Percentiles rank a stretch among this genome's conserved stretches.
Evolutionary conservation across 2,113 vertebrate species (phyloP).

Genomic region (Gobiocypris rarus): DNA sequence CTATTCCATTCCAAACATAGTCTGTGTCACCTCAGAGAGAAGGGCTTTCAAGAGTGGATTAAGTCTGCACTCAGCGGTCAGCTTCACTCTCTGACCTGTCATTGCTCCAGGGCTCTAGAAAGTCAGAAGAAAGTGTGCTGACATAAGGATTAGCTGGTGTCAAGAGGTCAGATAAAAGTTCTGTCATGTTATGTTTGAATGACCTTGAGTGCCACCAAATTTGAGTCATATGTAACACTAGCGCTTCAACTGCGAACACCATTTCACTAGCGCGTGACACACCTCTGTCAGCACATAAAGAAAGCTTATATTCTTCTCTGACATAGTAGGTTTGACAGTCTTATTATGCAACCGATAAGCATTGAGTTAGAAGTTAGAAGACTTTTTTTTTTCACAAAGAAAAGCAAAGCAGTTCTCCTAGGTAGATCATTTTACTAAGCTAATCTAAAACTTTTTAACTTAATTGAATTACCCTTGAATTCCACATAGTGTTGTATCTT

Average conservation of each 20-base stretch:
- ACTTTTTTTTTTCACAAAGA: neutral
- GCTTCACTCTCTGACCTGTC: constrained; percentile 24
- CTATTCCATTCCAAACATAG: neutral
- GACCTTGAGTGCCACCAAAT: constrained; percentile 51
- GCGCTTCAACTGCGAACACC: constrained; percentile 11
- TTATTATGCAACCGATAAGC: neutral
- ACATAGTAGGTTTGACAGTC: neutral
- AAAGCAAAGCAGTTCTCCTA: neutral
- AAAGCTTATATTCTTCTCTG: neutral
- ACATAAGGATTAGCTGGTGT: constrained; percentile 56
- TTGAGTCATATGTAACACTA: constrained; percentile 39
- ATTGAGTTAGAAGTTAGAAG: neutral
- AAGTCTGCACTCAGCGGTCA: neutral
- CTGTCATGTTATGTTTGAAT: constrained; percentile 50
- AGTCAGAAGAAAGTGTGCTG: constrained; percentile 48
- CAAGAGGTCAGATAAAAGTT: constrained; percentile 45
- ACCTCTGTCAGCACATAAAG: constrained; percentile 17
- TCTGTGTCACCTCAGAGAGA: neutral
- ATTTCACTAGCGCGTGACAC: constrained; percentile 22
- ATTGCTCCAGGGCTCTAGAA: constrained; percentile 18
- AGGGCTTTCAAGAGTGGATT: neutral
- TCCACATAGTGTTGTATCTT: constrained; percentile 25
- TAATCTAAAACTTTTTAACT: constrained; percentile 16
- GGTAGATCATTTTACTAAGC: neutral
- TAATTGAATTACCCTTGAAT: constrained; percentile 31